Conservation (phyloP, 35 echinoderm and acorn worm species). For the Apostichopus japonicus region DNA sequence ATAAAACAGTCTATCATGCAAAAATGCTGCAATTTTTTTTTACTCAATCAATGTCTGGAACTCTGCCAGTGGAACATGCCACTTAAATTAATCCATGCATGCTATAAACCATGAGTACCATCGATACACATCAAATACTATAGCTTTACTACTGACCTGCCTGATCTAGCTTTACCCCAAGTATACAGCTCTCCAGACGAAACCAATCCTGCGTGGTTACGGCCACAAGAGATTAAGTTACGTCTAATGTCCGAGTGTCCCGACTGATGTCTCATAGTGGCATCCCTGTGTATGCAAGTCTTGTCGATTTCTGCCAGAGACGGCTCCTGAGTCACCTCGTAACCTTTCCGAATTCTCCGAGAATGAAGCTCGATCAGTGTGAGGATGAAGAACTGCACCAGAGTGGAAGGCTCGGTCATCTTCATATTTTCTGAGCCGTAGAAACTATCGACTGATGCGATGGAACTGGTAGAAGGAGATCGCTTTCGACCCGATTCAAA, state of each 20-base stretch:
- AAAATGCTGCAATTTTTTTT: too few species aligned
- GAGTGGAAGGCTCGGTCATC: slow-evolving; percentile 56
- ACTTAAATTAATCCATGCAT: too few species aligned
- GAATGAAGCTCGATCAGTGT: slow-evolving; percentile 70
- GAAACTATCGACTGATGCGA: slow-evolving; percentile 25
- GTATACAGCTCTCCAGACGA: slow-evolving; percentile 83
- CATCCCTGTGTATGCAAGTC: neutral
- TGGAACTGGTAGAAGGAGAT: slow-evolving; percentile 28
- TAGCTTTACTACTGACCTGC: slow-evolving; percentile 58
- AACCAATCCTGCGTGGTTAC: slow-evolving; percentile 73
- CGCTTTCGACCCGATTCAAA: slow-evolving; percentile 36
- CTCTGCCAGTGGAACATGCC: too few species aligned
- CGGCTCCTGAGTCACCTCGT: slow-evolving; percentile 16
- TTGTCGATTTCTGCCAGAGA: neutral
- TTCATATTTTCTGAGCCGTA: neutral
- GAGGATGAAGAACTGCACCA: slow-evolving; percentile 79
- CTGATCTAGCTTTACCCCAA: slow-evolving; percentile 82
- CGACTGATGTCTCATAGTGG: neutral
- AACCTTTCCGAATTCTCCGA: slow-evolving; percentile 45
- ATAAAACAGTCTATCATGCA: too few species aligned
- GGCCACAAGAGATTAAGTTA: slow-evolving; percentile 68
- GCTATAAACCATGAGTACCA: too few species aligned
- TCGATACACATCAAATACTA: too few species aligned
- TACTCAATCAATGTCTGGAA: too few species aligned
- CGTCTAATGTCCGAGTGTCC: neutral